Conservation (phyloP, 2,113 vertebrate species). For the Xiphophorus hellerii region DNA sequence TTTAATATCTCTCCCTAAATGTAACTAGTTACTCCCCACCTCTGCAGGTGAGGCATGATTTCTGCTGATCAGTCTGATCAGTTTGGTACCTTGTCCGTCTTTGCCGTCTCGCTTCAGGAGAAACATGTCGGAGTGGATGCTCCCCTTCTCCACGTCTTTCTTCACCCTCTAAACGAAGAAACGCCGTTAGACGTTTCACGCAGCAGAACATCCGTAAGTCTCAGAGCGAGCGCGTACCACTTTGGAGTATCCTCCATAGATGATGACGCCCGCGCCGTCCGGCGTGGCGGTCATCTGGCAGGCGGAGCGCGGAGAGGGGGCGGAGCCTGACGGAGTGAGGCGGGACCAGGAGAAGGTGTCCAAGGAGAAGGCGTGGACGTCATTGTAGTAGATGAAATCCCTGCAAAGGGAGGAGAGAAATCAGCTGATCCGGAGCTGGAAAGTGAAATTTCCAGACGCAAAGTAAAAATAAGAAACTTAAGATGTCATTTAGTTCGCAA, state of each 20-base stretch:
- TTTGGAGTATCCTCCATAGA: constrained; percentile 97
- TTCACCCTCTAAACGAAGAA: constrained; percentile 85
- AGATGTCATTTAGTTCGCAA: background rate
- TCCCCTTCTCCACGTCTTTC: constrained; percentile 95
- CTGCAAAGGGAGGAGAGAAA: constrained; percentile 62
- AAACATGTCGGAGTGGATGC: constrained; percentile 93
- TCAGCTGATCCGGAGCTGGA: background rate
- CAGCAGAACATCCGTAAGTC: accelerated
- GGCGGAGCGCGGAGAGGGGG: constrained; percentile 87
- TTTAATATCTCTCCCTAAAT: no score
- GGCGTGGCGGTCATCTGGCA: constrained; percentile 87
- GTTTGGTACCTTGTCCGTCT: constrained; percentile 81
- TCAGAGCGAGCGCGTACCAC: constrained; percentile 77
- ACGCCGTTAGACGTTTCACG: background rate
- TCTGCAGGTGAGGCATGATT: background rate
- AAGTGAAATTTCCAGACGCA: background rate
- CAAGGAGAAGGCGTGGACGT: constrained; percentile 89
- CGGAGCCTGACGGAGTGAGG: constrained; percentile 81
- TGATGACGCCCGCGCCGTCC: constrained; percentile 80
- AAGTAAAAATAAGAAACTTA: background rate
- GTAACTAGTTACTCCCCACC: no score
- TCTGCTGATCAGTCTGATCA: background rate
- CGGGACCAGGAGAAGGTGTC: constrained; percentile 90
- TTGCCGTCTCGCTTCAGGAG: constrained; percentile 84
- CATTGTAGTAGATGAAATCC: constrained; percentile 96